A percentile compares a stretch with the other conserved stretches of the same genome.
Evolutionary conservation across 1,140 invertebrate genomes (phyloP).

Genomic region (Drosophila seguyi): DNA sequence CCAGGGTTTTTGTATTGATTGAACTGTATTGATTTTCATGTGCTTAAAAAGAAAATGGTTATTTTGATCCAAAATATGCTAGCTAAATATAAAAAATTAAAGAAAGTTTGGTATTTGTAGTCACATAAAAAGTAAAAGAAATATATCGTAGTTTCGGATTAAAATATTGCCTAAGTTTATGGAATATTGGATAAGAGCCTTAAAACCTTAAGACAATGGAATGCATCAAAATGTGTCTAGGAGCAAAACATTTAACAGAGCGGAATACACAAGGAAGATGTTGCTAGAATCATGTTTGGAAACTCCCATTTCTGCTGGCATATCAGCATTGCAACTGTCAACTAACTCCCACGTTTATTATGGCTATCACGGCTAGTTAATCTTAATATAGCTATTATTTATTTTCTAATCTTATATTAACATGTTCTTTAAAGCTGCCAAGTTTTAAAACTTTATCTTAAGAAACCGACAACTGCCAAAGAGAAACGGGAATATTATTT

Average conservation of each 20-base stretch:
- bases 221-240: background rate
- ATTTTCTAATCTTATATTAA: background rate
- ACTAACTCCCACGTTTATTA: no score
- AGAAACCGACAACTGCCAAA: background rate
- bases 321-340: no score
- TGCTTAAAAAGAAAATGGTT: background rate
- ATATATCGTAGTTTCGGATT: background rate
- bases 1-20: no score
- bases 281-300: background rate
- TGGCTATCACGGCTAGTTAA: no score
- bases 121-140: background rate
- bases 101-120: no score
- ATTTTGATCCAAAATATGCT: background rate
- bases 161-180: background rate
- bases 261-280: background rate
- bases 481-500: background rate
- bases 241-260: background rate
- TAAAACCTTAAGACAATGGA: background rate
- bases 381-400: no score
- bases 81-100: background rate
- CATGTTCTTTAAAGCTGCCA: background rate
- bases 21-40: constrained; percentile 9
- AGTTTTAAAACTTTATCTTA: background rate
- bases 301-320: background rate
- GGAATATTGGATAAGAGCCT: background rate